Evolutionary conservation across 23 tunicate genomes (phyloP), one percentile per base, ranked within the genome.

Genomic region (Phallusia fumigata): DNA sequence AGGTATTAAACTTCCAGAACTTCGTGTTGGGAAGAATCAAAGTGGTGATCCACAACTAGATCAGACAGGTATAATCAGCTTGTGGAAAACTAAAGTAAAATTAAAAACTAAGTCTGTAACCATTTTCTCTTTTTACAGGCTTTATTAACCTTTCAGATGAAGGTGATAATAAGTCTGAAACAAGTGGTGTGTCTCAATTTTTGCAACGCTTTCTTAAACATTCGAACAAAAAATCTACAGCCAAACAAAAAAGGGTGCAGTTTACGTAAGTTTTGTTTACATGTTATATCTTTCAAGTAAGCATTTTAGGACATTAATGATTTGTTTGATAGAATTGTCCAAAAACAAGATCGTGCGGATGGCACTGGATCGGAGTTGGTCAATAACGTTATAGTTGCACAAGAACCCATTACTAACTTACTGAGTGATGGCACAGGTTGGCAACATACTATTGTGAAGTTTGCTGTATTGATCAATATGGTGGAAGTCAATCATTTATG

Each of bases 151-250:
- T 88, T 28, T 82, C 83, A 36, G 87, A 78, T n/a, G 84, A 88
- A 10, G 53, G 24, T 16, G 32, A 52, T 19, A 22, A 50, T 13
- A 36, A 47, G 65, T 32, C 53, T 32, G 69, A 83, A 53, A 45
- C 76, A 36, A 84, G 19, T 30, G 94, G 82, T 0, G 85, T 90
- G 19, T 36, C 80, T 2, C 74, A 65, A 21, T 81, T 90, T 33
- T 85, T 90, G 95, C 76, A 90, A 81, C 51, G 95, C 76, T 85
- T 90, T 73, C 52, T 90, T 26, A 90, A 90, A 77, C 95, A 90
- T 81, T 81, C 95, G 19, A 76, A 65, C 11, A 75, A 53, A 12
- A 83, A 75, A 65, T 19, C 22, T 30, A 30, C 53, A 33, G 15
- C 36, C 34, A 65, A 35, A 34, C 77, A 76, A 36, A 87, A 82